A percentile compares a stretch with the other conserved stretches of the same genome.
Conservation (phyloP, 2,113 vertebrate species). For the Sitta europaea region DNA sequence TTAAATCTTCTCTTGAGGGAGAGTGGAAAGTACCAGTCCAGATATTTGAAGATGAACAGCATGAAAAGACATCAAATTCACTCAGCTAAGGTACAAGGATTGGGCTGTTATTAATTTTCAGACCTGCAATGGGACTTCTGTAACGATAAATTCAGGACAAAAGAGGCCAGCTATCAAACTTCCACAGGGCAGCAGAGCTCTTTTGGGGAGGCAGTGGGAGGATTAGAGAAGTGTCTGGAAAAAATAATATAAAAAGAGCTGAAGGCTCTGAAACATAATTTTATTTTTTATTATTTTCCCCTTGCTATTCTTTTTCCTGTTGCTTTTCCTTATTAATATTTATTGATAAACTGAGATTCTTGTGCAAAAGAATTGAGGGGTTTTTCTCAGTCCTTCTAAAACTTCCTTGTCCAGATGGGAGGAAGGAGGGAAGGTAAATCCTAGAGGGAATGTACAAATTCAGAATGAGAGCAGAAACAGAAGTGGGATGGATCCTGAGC, state of each 20-base stretch:
- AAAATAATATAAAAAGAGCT: not conserved
- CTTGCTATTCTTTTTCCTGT: not conserved
- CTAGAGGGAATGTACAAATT: fast-evolving
- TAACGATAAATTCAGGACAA: slow-evolving; percentile 24
- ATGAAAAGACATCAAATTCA: not conserved
- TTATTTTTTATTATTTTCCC: not conserved
- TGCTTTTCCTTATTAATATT: not conserved
- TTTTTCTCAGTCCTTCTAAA: not conserved
- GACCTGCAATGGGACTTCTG: not conserved
- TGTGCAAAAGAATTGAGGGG: not conserved
- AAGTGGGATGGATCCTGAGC: not conserved
- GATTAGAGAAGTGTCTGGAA: not conserved
- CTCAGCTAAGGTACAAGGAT: not conserved
- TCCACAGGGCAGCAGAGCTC: not conserved
- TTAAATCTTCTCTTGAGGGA: slow-evolving; percentile 19
- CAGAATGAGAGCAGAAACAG: fast-evolving
- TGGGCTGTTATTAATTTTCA: slow-evolving; percentile 35
- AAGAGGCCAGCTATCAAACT: slow-evolving; percentile 16
- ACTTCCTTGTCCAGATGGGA: not conserved
- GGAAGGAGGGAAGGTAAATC: not conserved
- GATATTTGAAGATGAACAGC: slow-evolving; percentile 16
- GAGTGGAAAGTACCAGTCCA: not conserved
- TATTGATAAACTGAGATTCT: not conserved
- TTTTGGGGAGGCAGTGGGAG: not conserved
- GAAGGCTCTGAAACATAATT: not conserved